Evolutionary conservation across 1,140 invertebrate genomes (phyloP).

Genomic region (Magallana gigas): DNA sequence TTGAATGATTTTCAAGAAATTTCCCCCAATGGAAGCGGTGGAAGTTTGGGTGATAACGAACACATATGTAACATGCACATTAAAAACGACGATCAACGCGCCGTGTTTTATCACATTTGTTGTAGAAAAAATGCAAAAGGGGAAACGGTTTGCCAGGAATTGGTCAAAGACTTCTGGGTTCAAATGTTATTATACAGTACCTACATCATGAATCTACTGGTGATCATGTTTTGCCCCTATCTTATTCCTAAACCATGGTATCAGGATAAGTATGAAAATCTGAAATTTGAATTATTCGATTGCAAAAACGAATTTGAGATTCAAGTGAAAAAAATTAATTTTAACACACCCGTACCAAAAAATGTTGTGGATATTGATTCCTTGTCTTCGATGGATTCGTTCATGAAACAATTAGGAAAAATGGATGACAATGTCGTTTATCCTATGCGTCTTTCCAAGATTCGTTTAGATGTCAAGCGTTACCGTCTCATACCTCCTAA

Average conservation of each 20-base stretch:
- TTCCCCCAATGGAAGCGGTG: background rate
- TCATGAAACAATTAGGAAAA: slow-evolving; percentile 54
- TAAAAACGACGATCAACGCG: slow-evolving; percentile 50
- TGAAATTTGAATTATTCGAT: slow-evolving; percentile 39
- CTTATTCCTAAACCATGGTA: slow-evolving; percentile 63
- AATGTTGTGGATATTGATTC: slow-evolving; percentile 50
- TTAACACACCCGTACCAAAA: background rate
- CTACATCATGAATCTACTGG: slow-evolving; percentile 61
- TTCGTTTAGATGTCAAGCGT: slow-evolving; percentile 56
- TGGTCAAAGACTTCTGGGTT: slow-evolving; percentile 61
- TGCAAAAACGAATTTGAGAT: slow-evolving; percentile 4
- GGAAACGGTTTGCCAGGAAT: slow-evolving; percentile 54
- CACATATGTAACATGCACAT: slow-evolving; percentile 67
- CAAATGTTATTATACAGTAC: slow-evolving; percentile 58
- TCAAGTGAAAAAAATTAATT: background rate
- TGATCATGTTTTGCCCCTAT: slow-evolving; percentile 64
- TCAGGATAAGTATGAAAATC: slow-evolving; percentile 37
- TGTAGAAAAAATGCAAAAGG: slow-evolving; percentile 59
- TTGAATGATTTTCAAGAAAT: slow-evolving; percentile 59
- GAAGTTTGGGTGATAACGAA: slow-evolving; percentile 55
- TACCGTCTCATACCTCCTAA: slow-evolving; percentile 58
- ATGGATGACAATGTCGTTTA: slow-evolving; percentile 48
- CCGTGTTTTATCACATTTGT: slow-evolving; percentile 65
- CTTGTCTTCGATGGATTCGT: slow-evolving; percentile 54
- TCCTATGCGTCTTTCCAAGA: slow-evolving; percentile 49